Conservation (phyloP, 2,113 vertebrate genomes). For the Hemichromis elongatus region DNA sequence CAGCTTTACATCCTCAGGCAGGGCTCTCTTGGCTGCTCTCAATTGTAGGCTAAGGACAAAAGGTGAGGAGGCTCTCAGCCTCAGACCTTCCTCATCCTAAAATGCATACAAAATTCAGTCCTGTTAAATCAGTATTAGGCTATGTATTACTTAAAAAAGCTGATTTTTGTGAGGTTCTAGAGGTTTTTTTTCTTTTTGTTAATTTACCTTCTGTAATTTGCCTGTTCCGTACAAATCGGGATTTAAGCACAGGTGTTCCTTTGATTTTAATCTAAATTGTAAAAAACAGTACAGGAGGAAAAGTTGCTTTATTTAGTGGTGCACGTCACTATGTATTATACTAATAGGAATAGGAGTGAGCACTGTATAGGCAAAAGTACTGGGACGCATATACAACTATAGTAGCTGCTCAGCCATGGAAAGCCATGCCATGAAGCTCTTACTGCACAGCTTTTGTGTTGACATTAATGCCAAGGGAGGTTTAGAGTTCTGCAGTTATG, state of each 20-base stretch:
- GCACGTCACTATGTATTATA: not conserved
- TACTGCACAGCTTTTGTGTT: not conserved
- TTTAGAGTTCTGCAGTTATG: not conserved
- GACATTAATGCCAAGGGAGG: not conserved
- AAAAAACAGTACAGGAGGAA: not conserved
- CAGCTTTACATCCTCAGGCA: constrained; percentile 27
- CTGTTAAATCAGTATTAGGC: not conserved
- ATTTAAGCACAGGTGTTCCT: not conserved
- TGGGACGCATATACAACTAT: not conserved
- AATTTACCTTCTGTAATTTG: not conserved
- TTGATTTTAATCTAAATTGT: not conserved
- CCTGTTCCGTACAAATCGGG: not conserved
- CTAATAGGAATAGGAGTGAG: not conserved
- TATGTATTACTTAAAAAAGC: not conserved
- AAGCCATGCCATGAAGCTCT: not conserved
- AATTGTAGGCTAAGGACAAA: constrained; percentile 12
- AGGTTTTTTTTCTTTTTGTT: not conserved
- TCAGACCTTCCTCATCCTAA: not conserved
- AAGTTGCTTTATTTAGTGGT: not conserved
- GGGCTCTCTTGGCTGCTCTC: constrained; percentile 6
- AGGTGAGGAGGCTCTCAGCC: not conserved
- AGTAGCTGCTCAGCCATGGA: not conserved
- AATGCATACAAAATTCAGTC: not conserved
- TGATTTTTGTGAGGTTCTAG: not conserved
- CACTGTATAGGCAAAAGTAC: not conserved